phyloP scores from a whole-genome alignment of 2,113 vertebrate genomes.

The Clupea harengus region DNA sequence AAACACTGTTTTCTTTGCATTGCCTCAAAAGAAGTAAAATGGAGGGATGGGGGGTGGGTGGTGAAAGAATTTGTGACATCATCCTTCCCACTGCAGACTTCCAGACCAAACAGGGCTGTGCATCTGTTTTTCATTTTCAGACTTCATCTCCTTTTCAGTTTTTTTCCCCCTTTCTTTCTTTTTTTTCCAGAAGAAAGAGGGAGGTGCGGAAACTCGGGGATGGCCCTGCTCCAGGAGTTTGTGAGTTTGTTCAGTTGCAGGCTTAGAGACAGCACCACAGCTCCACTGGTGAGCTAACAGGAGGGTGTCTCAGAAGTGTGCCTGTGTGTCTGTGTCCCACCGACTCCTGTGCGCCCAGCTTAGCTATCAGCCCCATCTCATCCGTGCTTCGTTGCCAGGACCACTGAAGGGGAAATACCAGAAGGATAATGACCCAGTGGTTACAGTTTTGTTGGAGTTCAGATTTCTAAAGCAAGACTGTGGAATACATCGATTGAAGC shows the following conservation, averaged over 20 bases:
- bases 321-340: conserved; percentile 29
- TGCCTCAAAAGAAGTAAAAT: not conserved
- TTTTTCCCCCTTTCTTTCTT: conserved; percentile 42
- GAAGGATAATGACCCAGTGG: conserved; percentile 68
- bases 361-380: conserved; percentile 38
- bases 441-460: conserved; percentile 49
- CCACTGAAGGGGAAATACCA: conserved; percentile 52
- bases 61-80: conserved; percentile 64
- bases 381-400: conserved; percentile 42
- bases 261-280: conserved; percentile 62
- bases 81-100: conserved; percentile 55
- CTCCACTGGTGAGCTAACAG: conserved; percentile 61
- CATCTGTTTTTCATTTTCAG: conserved; percentile 72
- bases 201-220: conserved; percentile 61
- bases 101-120: conserved; percentile 70
- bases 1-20: not conserved
- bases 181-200: conserved; percentile 62
- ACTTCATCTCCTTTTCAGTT: conserved; percentile 17
- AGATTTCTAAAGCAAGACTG: conserved; percentile 51
- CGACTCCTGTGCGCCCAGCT: conserved; percentile 42
- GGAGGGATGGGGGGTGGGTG: conserved; percentile 42
- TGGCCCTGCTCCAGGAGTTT: conserved; percentile 67
- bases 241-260: conserved; percentile 68
- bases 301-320: conserved; percentile 54
- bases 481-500: conserved; percentile 61